These are phyloP conservation scores for Alloplasta piceator DNA, from an alignment of 2,888 invertebrate species.

Conservation along the genomic window DNA sequence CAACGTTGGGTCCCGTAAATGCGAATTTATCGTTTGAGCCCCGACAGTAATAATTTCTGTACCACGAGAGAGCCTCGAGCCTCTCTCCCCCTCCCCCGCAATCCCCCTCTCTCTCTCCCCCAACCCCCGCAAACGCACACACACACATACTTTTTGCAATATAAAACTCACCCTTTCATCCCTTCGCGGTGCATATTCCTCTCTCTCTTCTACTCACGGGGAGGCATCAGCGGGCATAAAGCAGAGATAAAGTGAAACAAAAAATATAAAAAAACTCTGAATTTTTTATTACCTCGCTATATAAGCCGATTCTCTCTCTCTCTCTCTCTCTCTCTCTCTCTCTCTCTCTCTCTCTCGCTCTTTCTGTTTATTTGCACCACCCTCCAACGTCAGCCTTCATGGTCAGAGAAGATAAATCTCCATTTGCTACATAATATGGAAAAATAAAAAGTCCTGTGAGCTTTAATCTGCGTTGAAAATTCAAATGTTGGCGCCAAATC, in stretches of 20 bases:
- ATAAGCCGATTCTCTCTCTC: conserved; percentile 5
- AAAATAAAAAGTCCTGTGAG: conserved; percentile 8
- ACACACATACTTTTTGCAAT: conserved; percentile 40
- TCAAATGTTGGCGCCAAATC: too few species aligned
- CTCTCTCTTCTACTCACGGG: conserved; percentile 11
- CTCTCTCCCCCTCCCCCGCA: neutral
- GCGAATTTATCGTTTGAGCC: conserved; percentile 70
- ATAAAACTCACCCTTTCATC: conserved; percentile 52
- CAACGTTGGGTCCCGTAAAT: conserved; percentile 68
- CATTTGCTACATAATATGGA: neutral
- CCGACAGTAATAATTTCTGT: conserved; percentile 68
- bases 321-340: neutral
- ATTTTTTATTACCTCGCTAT: conserved; percentile 42
- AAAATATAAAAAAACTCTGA: conserved; percentile 29
- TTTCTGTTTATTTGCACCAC: neutral
- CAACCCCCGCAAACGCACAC: conserved; percentile 1
- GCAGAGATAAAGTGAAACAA: conserved; percentile 45
- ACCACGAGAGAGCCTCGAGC: conserved; percentile 22
- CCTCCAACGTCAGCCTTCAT: neutral
- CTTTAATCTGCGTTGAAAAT: neutral
- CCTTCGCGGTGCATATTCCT: conserved; percentile 13
- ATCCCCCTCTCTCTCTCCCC: neutral
- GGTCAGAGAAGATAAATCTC: conserved; percentile 21
- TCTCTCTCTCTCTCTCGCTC: neutral
- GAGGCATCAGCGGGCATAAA: conserved; percentile 28